Conservation (phyloP, 2,113 vertebrate species). For the Sakesphorus luctuosus region DNA sequence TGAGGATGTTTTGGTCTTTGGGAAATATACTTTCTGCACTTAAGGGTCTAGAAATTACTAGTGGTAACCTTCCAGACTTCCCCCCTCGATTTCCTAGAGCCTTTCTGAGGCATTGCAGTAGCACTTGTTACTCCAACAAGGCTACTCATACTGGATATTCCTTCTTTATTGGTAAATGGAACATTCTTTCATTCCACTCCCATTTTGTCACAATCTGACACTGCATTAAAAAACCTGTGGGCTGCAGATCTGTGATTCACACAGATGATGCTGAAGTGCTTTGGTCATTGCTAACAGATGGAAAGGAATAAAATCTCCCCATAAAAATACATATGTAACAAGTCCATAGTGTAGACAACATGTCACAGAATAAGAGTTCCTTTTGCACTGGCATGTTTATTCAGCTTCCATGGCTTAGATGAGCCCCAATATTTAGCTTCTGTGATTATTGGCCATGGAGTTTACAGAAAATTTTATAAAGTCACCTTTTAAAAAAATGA, state of each 20-base stretch:
- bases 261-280: background rate
- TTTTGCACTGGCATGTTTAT: background rate
- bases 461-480: background rate
- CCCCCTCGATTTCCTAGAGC: background rate
- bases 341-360: background rate
- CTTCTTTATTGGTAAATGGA: background rate
- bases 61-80: background rate
- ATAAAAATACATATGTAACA: background rate
- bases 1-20: background rate
- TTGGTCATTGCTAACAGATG: background rate
- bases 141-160: background rate
- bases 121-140: background rate
- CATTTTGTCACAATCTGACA: background rate
- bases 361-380: background rate
- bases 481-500: background rate
- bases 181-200: background rate
- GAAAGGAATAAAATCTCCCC: background rate
- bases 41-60: background rate
- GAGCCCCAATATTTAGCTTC: background rate
- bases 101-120: background rate
- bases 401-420: background rate
- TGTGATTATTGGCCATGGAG: background rate
- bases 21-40: background rate
- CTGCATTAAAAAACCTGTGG: background rate
- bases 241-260: constrained; percentile 3